These are phyloP conservation scores for Cranoglanis bouderius DNA, from an alignment of 2,113 vertebrate genomes.

Conservation along the genomic window DNA sequence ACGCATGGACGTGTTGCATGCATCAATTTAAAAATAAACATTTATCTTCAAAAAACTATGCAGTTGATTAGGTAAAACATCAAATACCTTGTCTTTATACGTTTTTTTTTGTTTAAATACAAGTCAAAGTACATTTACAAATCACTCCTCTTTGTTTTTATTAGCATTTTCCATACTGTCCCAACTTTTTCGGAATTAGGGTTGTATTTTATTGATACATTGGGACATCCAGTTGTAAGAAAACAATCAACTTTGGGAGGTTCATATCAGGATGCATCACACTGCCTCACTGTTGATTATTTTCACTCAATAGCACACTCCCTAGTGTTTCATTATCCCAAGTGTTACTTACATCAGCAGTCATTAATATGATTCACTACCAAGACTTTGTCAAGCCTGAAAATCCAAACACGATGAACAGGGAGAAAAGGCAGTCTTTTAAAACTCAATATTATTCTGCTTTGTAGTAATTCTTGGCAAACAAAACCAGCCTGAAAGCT, in stretches of 20 bases:
- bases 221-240: neutral
- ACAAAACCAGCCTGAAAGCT: slow-evolving; percentile 16
- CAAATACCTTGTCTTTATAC: no score
- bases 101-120: no score
- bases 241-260: neutral
- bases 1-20: no score
- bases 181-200: no score
- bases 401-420: neutral
- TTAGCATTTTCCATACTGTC: no score
- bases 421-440: neutral
- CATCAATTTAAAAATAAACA: no score
- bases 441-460: slow-evolving; percentile 12
- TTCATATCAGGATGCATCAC: neutral
- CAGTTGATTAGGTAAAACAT: no score
- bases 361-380: slow-evolving; percentile 38
- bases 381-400: neutral
- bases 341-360: neutral
- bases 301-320: neutral
- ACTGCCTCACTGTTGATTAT: neutral
- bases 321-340: neutral
- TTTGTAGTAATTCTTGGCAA: slow-evolving; percentile 17
- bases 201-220: neutral
- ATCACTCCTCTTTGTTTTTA: no score
- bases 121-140: no score
- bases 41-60: no score